Percentiles rank a stretch among this genome's conserved stretches.
phyloP scores from a whole-genome alignment of 2,888 invertebrate species.

The Atherix ibis region DNA sequence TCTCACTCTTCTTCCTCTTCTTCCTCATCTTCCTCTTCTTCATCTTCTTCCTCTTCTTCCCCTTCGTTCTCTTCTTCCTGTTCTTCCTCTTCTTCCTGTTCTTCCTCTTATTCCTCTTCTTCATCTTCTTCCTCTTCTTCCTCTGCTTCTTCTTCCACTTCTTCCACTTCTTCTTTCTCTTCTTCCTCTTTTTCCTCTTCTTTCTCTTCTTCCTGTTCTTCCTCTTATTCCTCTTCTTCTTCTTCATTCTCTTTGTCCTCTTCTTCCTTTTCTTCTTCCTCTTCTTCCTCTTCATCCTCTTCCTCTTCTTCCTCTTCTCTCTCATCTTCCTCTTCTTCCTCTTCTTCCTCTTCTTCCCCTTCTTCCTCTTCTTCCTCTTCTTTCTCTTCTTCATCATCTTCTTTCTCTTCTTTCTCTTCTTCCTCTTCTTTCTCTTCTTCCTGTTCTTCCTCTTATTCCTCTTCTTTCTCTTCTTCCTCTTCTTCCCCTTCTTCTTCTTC shows the following conservation, averaged over 20 bases:
- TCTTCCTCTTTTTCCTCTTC: too few relatives aligned
- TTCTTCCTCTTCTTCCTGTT: too few relatives aligned
- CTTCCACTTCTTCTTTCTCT: too few relatives aligned
- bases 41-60: background rate
- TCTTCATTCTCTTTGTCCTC: too few relatives aligned
- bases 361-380: background rate
- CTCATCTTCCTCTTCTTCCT: background rate
- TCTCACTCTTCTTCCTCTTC: background rate
- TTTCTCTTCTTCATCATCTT: too few relatives aligned
- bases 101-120: background rate
- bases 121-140: too few relatives aligned
- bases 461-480: too few relatives aligned
- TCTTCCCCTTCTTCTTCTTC: too few relatives aligned
- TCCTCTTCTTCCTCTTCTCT: background rate
- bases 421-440: too few relatives aligned
- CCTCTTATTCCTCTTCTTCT: background rate
- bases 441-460: too few relatives aligned
- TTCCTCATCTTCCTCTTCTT: background rate
- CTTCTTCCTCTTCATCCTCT: background rate
- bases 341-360: background rate
- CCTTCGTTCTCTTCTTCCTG: background rate
- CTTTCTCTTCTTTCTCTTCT: too few relatives aligned
- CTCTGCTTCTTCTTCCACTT: background rate
- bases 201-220: background rate
- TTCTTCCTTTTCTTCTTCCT: too few relatives aligned